Evolutionary conservation across 2,113 vertebrate genomes (phyloP).

Genomic region (Tachysurus vachellii): DNA sequence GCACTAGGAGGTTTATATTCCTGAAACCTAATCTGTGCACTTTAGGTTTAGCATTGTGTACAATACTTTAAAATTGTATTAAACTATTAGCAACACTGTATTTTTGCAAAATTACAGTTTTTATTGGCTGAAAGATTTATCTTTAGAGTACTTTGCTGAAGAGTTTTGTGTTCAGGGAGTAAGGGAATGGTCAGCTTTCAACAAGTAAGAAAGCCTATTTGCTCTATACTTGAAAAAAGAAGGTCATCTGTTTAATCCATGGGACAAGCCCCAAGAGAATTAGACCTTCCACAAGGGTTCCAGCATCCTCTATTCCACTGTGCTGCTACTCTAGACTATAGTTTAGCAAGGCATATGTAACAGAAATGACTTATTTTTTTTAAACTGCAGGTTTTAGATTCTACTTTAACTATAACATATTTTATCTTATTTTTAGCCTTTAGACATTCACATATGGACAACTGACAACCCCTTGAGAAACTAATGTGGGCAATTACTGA

Average conservation of each 20-base stretch:
- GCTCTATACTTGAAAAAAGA: background rate
- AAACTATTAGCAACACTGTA: background rate
- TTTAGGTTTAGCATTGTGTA: no score
- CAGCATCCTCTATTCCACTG: no score
- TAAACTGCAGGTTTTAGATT: no score
- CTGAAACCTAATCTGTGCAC: background rate
- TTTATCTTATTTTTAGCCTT: no score
- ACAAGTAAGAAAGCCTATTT: background rate
- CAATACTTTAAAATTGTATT: background rate
- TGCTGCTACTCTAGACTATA: no score
- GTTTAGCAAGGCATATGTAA: no score
- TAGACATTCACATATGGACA: no score
- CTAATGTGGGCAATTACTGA: no score
- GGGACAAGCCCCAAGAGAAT: background rate
- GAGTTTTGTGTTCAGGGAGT: background rate
- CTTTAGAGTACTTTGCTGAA: background rate
- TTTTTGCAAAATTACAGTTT: constrained; percentile 1
- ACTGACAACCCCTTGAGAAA: no score
- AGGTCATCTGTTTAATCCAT: constrained; percentile 11
- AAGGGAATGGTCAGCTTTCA: background rate
- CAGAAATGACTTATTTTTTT: no score
- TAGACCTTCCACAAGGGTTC: background rate
- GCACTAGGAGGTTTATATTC: background rate
- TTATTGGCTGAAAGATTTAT: constrained; percentile 1
- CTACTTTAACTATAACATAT: no score